These are phyloP conservation scores for Papilio elwesi DNA, from an alignment of 2,888 invertebrate genomes.

Conservation along the genomic window DNA sequence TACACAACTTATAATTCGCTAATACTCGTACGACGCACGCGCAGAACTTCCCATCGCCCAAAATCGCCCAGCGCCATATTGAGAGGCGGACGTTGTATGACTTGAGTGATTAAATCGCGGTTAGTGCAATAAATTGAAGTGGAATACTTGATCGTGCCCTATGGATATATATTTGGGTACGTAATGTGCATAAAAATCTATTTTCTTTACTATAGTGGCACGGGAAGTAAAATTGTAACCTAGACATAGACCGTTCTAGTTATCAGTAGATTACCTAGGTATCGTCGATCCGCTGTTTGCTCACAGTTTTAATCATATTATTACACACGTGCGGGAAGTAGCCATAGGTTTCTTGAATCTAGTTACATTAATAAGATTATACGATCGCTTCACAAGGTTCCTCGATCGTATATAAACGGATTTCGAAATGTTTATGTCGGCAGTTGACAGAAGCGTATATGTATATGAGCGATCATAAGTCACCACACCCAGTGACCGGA, in stretches of 20 bases:
- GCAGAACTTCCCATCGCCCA: constrained; percentile 83
- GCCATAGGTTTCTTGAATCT: constrained; percentile 90
- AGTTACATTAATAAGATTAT: constrained; percentile 91
- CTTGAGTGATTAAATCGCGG: constrained; percentile 83
- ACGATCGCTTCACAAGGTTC: constrained; percentile 84
- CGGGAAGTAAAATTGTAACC: constrained; percentile 81
- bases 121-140: constrained; percentile 84
- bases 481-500: constrained; percentile 86
- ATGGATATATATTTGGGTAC: constrained; percentile 85
- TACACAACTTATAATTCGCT: constrained; percentile 69
- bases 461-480: constrained; percentile 86
- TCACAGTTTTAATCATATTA: constrained; percentile 87
- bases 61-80: constrained; percentile 89
- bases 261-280: constrained; percentile 85
- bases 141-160: constrained; percentile 83
- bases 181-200: constrained; percentile 74
- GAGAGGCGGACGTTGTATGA: constrained; percentile 89
- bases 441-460: constrained; percentile 86
- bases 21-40: constrained; percentile 81
- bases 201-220: constrained; percentile 59
- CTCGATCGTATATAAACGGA: constrained; percentile 85
- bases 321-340: constrained; percentile 86
- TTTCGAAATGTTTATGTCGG: constrained; percentile 85
- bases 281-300: constrained; percentile 85
- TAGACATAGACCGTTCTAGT: constrained; percentile 87